Evolutionary conservation across 2,888 invertebrate genomes (phyloP).

Genomic region (Netelia fuscicornis): DNA sequence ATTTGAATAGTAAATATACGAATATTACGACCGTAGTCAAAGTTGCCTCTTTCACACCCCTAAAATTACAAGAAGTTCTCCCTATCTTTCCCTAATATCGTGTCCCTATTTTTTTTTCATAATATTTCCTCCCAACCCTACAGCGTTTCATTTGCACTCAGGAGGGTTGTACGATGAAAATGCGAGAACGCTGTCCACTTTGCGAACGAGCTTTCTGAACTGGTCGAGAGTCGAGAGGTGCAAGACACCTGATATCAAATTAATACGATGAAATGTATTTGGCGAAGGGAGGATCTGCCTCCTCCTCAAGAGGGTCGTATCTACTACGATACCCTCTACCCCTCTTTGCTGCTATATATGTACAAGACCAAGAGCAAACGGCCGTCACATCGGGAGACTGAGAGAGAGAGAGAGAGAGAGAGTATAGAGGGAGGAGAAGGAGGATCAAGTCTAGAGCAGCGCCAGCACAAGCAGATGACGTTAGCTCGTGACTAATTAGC

Average conservation of each 20-base stretch:
- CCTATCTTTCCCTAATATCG: neutral
- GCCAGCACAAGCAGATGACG: conserved; percentile 64
- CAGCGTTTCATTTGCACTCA: neutral
- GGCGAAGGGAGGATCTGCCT: conserved; percentile 24
- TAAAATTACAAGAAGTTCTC: neutral
- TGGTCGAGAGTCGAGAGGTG: neutral
- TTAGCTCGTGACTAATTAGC: conserved; percentile 74
- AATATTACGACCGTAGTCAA: neutral
- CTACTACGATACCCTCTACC: neutral
- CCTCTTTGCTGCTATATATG: neutral
- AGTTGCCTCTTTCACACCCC: neutral
- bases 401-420: conserved; percentile 13
- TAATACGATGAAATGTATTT: conserved; percentile 60
- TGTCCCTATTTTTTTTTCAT: neutral
- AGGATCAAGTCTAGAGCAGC: conserved; percentile 46
- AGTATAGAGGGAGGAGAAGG: neutral
- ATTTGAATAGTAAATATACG: neutral
- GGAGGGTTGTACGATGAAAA: neutral
- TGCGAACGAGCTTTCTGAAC: neutral
- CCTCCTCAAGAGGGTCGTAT: conserved; percentile 45
- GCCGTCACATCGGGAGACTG: conserved; percentile 39
- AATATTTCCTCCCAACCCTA: neutral
- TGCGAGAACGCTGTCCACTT: neutral
- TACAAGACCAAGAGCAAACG: conserved; percentile 29
- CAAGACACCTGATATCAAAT: conserved; percentile 49